Evolutionary conservation across 2,113 vertebrate genomes (phyloP).

Genomic region (Thinocorus orbignyianus): DNA sequence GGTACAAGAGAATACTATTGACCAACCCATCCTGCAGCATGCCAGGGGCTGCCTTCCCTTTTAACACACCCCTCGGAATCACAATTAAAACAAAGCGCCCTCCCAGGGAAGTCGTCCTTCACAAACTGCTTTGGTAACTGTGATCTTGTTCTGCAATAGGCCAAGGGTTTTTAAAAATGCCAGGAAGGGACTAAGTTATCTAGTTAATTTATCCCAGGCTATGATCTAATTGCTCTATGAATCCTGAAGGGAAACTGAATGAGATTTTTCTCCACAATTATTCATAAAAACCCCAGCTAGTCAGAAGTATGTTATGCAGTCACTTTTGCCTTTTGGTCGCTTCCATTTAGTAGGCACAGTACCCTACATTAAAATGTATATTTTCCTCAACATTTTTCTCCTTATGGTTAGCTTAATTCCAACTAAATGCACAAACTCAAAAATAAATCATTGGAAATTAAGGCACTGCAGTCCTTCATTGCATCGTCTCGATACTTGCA

Average conservation of each 20-base stretch:
- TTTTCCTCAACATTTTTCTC: conserved; percentile 20
- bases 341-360: background rate
- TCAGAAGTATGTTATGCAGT: background rate
- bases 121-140: background rate
- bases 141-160: background rate
- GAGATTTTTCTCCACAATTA: background rate
- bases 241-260: background rate
- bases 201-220: background rate
- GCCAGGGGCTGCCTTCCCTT: background rate
- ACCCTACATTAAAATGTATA: conserved; percentile 16
- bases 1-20: background rate
- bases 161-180: background rate
- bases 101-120: background rate
- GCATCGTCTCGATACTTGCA: conserved; percentile 35
- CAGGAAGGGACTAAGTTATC: background rate
- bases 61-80: background rate
- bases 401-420: conserved; percentile 33
- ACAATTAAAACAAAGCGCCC: background rate
- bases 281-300: background rate
- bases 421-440: conserved; percentile 24
- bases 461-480: conserved; percentile 39
- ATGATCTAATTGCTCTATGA: background rate
- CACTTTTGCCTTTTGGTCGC: background rate
- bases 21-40: background rate
- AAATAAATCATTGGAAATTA: conserved; percentile 61